Evolutionary conservation across 2,888 invertebrate species (phyloP), one percentile per base, ranked within the genome.

Genomic region (Thysanoteuthis rhombus): DNA sequence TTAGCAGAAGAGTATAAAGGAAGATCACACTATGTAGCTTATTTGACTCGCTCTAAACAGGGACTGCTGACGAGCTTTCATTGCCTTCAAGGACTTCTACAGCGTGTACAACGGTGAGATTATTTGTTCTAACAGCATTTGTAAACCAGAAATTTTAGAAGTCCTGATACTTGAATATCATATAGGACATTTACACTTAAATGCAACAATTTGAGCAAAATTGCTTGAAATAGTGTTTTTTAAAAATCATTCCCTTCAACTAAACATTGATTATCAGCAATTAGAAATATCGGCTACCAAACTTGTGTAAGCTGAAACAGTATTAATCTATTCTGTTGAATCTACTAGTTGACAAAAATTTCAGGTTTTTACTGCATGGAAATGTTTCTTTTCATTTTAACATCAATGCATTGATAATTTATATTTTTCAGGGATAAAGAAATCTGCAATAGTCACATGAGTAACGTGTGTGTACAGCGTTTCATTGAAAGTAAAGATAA

Each of bases 401-500:
- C 25, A 22, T 38, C 39, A 45, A 47, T 91, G 8, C 3, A 8
- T 32, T n/a, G n/a, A 8, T 75, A 75, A 75, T n/a, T 75, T 75
- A 8, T 75, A 75, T 93, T 10, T 95, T 97, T 98, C 94, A 98
- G 98, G 95, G 98, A 98, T 96, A 98, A 98, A 93, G 97, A 98
- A 94, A 98, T 98, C 93, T 98, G 98, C 95, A 98, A 98, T 96
- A 98, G 98, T 94, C 98, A 98, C 96, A 97, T 98, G 95, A 98
- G 98, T 91, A 98, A 98, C 40, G 98, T 98, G 93, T 98, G 98
- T 97, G 98, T 98, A 10, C 97, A 98, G 92, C 98, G 98, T 94
- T 99, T 99, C 96, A 97, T 99, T 93, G 98, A 98, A 94, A 98
- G 98, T 98, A 97, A 98, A 93, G 98, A 98, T 96, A 97, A 98